Evolutionary conservation across 2,113 vertebrate species (phyloP), one percentile per base, ranked within the genome.

Genomic region (Leucoraja erinaceus): DNA sequence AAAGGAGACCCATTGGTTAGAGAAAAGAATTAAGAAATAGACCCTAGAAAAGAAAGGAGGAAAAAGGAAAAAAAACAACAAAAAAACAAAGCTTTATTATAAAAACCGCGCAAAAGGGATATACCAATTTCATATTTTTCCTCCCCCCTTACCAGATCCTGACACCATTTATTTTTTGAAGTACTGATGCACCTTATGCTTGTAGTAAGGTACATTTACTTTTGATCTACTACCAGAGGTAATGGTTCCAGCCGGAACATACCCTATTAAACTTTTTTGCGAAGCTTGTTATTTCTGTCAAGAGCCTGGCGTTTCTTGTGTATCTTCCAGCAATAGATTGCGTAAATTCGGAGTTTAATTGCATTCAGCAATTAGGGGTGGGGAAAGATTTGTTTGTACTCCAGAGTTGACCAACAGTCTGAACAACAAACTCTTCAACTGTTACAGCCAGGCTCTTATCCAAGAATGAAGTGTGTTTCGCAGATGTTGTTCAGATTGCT

Each of bases 371-470:
- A 61, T 61, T 84, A 11, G 6, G 47, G 47, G 20, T 84, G 54
- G 54, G 25, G 10, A 84, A 84, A 54, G 9, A 84, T 56, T 84
- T 59, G 22, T 22, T 84, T 14, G 25, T 25, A 25, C 54, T 84
- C 47, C 47, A 84, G 54, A 59, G 20, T 84, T 25, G 54, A 59
- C 5, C 25, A 84, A 61, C 59, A 54, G 56, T 10, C 47, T 59
- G 81, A 84, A 25, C 47, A 84, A 84, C 81, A 84, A 84, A 84
- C 59, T 5, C 81, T 84, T 59, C 81, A n/a, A 59, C 59, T 84
- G 3, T n/a, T 59, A 10, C 54, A 84, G 8, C 0, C 8, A 59
- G 54, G 81, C 18, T 28, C 81, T 14, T 56, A 56, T 28, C 54
- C 56, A 59, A 84, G 9, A 4, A n/a, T 59, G 25, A 84, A 84